phyloP scores from a whole-genome alignment of 2,797 vertebrate genomes.

The Melanotaenia nigrans region DNA sequence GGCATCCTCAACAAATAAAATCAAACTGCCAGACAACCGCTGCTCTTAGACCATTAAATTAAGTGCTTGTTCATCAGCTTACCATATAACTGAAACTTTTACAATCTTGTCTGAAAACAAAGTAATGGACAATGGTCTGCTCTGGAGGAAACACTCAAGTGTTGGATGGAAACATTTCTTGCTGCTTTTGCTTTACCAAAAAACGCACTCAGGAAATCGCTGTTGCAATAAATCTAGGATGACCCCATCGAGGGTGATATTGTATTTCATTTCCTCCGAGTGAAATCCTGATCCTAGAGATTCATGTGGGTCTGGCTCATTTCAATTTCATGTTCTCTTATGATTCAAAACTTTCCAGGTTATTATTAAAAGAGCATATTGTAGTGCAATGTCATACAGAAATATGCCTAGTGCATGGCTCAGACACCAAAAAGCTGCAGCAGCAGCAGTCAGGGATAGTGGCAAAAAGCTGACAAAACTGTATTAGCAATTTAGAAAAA shows the following conservation, averaged over 20 bases:
- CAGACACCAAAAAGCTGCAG: constrained; percentile 12
- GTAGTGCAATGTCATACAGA: constrained; percentile 27
- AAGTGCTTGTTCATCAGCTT: constrained; percentile 70
- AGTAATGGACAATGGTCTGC: constrained; percentile 49
- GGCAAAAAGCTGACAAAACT: constrained; percentile 37
- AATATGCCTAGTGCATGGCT: constrained; percentile 7
- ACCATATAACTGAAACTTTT: constrained; percentile 62
- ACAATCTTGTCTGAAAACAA: constrained; percentile 71
- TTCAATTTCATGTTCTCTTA: constrained; percentile 68
- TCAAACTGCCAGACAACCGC: constrained; percentile 73
- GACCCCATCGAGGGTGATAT: constrained; percentile 72
- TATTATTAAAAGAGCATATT: constrained; percentile 64
- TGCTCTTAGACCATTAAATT: constrained; percentile 62
- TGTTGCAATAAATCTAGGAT: constrained; percentile 80
- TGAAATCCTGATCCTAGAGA: constrained; percentile 72
- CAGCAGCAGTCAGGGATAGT: background rate
- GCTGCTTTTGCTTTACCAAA: constrained; percentile 69
- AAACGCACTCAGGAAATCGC: constrained; percentile 74
- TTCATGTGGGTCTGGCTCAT: constrained; percentile 64
- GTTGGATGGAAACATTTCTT: constrained; percentile 55
- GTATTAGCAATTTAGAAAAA: constrained; percentile 33
- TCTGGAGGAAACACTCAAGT: constrained; percentile 37
- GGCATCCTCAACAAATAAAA: constrained; percentile 73
- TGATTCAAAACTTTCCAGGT: constrained; percentile 65
- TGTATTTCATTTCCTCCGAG: constrained; percentile 77